Evolutionary conservation across 2,797 vertebrate species (phyloP).

Genomic region (Carcharodon carcharias): DNA sequence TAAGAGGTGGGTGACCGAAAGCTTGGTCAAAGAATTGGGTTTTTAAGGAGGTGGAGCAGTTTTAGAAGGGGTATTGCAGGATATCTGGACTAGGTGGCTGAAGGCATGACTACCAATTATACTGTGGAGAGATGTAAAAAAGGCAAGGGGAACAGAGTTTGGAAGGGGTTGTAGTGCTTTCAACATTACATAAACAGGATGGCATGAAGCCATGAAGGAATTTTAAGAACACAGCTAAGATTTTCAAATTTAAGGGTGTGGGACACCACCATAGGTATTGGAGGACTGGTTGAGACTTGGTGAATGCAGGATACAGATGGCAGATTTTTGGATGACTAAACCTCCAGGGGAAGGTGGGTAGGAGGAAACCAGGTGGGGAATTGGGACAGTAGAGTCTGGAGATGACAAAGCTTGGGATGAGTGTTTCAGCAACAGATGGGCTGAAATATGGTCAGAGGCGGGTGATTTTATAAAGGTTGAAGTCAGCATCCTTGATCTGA

Average conservation of each 20-base stretch:
- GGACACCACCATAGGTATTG: no score
- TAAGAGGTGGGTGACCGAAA: neutral
- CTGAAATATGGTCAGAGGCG: neutral
- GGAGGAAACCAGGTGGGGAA: neutral
- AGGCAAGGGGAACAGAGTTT: neutral
- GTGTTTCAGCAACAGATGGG: neutral
- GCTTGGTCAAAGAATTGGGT: neutral
- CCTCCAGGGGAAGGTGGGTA: no score
- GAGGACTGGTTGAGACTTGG: neutral
- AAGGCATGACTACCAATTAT: neutral
- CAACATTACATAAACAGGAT: no score
- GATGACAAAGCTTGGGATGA: neutral
- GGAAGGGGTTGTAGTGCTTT: neutral
- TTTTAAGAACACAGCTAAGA: neutral
- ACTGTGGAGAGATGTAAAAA: neutral
- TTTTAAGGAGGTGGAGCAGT: neutral
- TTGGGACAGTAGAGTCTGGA: neutral
- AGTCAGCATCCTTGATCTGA: neutral
- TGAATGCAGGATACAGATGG: no score
- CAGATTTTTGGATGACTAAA: neutral
- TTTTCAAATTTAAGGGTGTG: neutral
- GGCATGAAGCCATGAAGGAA: neutral
- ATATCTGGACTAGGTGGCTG: neutral
- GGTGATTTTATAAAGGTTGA: neutral
- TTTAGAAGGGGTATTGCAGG: neutral